phyloP scores from a whole-genome alignment of 2,888 invertebrate genomes.

The Napeogenes sylphis region DNA sequence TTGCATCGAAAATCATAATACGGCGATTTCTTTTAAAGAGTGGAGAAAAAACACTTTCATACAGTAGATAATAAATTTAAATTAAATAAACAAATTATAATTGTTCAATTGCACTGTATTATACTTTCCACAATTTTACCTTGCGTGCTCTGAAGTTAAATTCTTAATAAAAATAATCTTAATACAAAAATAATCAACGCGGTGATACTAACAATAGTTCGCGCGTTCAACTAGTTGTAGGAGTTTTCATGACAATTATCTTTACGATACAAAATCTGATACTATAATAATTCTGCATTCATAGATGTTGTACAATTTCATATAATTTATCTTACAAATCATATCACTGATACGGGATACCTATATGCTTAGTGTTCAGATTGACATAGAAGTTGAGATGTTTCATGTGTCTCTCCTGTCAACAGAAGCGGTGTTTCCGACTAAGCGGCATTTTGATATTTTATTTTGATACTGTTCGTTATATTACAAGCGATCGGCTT shows the following conservation, averaged over 20 bases:
- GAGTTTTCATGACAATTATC: constrained; percentile 63
- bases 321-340: constrained; percentile 61
- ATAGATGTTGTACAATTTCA: constrained; percentile 59
- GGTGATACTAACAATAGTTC: constrained; percentile 51
- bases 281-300: constrained; percentile 50
- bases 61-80: too few species aligned
- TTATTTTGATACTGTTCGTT: constrained; percentile 50
- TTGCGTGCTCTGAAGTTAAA: too few species aligned
- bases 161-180: too few species aligned
- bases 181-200: constrained; percentile 38
- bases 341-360: constrained; percentile 49
- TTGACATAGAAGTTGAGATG: constrained; percentile 56
- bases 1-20: too few species aligned
- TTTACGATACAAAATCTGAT: constrained; percentile 65
- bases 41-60: too few species aligned
- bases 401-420: constrained; percentile 58
- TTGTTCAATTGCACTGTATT: too few species aligned
- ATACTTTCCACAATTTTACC: too few species aligned
- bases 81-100: too few species aligned
- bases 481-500: constrained; percentile 59
- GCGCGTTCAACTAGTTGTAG: constrained; percentile 60
- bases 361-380: constrained; percentile 60
- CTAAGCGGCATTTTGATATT: constrained; percentile 51
- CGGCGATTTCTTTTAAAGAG: too few species aligned
- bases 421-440: constrained; percentile 58